Conservation (phyloP, 2,888 invertebrate genomes). For the Drosophila austrosaltans region DNA sequence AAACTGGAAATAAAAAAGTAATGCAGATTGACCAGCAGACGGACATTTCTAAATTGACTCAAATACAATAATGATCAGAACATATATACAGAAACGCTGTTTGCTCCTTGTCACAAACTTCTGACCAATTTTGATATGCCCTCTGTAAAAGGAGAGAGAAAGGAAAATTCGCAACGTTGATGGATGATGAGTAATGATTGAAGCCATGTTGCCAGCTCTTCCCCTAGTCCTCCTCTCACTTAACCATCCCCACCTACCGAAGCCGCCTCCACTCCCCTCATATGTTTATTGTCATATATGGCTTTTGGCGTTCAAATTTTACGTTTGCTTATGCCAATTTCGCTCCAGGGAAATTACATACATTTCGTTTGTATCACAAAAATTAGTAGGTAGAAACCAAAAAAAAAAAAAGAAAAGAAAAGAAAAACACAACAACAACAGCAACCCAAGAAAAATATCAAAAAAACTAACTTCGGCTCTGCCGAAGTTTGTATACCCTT, state of each 20-base stretch:
- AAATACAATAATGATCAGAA: no score
- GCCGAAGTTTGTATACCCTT: no score
- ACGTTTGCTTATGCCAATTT: constrained; percentile 78
- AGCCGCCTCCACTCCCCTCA: not conserved
- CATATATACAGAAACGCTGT: no score
- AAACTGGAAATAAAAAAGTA: no score
- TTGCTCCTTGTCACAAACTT: no score
- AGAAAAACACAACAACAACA: constrained; percentile 18
- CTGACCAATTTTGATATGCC: no score
- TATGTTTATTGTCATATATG: constrained; percentile 70
- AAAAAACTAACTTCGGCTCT: no score
- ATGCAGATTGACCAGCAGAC: no score
- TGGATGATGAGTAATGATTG: constrained; percentile 79
- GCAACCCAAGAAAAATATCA: not conserved
- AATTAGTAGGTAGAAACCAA: constrained; percentile 70
- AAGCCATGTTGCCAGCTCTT: constrained; percentile 62
- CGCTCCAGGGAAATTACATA: constrained; percentile 76
- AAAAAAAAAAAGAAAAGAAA: constrained; percentile 24
- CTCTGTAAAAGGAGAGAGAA: constrained; percentile 31
- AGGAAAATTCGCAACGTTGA: constrained; percentile 69
- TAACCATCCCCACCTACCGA: not conserved
- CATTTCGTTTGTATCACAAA: constrained; percentile 74
- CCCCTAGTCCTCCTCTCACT: constrained; percentile 13
- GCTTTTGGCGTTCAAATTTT: constrained; percentile 70
- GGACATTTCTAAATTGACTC: no score